phyloP scores from a whole-genome alignment of 2,113 vertebrate species.

The Podarcis cretensis region DNA sequence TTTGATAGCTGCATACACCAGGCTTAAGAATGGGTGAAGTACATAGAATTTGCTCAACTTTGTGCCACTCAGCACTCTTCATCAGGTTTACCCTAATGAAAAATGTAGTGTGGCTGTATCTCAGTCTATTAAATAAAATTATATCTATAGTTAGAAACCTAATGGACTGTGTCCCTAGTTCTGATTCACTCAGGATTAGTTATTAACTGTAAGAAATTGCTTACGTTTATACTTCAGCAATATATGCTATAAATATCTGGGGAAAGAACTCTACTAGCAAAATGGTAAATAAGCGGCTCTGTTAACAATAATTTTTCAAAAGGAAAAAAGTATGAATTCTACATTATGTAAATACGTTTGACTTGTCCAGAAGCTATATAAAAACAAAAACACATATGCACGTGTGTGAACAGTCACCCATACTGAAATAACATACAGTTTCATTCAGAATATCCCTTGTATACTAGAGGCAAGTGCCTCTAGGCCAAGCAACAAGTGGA shows the following conservation, averaged over 20 bases:
- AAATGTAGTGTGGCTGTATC: conserved; percentile 48
- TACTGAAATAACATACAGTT: background rate
- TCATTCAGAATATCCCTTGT: conserved; percentile 3
- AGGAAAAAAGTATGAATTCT: background rate
- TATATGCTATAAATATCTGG: conserved; percentile 50
- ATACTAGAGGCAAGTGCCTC: background rate
- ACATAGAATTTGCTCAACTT: conserved; percentile 28
- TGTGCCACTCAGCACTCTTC: conserved; percentile 21
- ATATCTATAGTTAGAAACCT: conserved; percentile 67
- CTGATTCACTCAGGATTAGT: conserved; percentile 71
- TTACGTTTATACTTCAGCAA: conserved; percentile 59
- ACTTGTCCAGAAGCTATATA: conserved; percentile 9
- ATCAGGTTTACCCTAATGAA: conserved; percentile 54
- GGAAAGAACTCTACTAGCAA: conserved; percentile 15
- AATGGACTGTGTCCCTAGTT: conserved; percentile 62
- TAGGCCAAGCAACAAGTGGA: background rate
- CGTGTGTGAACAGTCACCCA: too few species aligned
- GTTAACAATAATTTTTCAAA: conserved; percentile 42
- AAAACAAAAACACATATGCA: too few species aligned
- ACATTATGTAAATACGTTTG: conserved; percentile 34
- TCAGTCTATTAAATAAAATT: conserved; percentile 63
- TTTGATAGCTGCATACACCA: background rate
- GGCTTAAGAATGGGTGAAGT: conserved; percentile 7
- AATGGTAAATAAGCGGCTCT: conserved; percentile 45
- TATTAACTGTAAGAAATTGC: conserved; percentile 67